These are phyloP conservation scores for Rotaria socialis DNA, from an alignment of 2,888 invertebrate genomes.

Conservation along the genomic window DNA sequence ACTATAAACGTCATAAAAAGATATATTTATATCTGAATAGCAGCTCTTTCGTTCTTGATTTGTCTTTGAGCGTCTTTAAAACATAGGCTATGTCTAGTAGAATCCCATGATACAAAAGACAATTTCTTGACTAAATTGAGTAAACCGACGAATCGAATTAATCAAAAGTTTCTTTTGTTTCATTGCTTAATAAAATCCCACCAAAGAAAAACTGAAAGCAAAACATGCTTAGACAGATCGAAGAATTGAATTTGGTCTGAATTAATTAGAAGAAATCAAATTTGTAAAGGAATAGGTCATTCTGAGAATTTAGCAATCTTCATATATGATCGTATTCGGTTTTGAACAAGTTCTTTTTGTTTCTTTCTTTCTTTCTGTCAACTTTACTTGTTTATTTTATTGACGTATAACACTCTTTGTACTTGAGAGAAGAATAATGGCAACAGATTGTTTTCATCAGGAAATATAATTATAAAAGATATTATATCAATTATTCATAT, in stretches of 20 bases:
- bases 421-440: too few species aligned
- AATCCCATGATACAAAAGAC: neutral
- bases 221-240: too few species aligned
- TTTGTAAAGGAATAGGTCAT: too few species aligned
- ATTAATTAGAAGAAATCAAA: too few species aligned
- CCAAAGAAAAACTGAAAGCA: neutral
- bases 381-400: too few species aligned
- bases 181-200: neutral
- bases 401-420: too few species aligned
- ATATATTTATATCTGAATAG: neutral
- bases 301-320: too few species aligned
- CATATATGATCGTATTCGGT: too few species aligned
- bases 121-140: neutral
- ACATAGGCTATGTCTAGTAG: neutral
- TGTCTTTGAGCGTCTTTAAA: neutral
- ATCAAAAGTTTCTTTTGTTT: neutral
- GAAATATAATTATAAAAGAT: neutral
- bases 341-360: too few species aligned
- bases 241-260: too few species aligned
- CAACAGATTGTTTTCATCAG: too few species aligned
- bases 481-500: neutral
- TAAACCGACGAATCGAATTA: neutral
- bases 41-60: neutral
- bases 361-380: too few species aligned
- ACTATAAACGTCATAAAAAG: conserved; percentile 25